These are phyloP conservation scores for Matsumyia berberina DNA, from an alignment of 2,888 invertebrate genomes.

Conservation along the genomic window DNA sequence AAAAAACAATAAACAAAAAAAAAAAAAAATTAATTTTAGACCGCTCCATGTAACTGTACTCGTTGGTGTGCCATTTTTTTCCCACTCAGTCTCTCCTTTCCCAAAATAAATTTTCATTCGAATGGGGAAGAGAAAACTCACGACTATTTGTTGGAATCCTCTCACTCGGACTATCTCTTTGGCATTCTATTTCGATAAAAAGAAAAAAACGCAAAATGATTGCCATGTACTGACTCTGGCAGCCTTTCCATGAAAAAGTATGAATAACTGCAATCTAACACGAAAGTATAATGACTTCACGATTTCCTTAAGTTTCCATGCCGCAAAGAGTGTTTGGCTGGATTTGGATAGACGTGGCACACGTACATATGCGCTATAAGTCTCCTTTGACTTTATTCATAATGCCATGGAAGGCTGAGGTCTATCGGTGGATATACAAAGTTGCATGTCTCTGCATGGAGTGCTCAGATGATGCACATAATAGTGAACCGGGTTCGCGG, in stretches of 20 bases:
- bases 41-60: conserved; percentile 22
- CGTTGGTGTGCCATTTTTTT: conserved; percentile 45
- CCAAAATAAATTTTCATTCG: conserved; percentile 51
- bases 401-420: conserved; percentile 6
- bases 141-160: conserved; percentile 30
- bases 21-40: conserved; percentile 40
- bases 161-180: conserved; percentile 44
- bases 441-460: conserved; percentile 1
- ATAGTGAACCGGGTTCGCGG: conserved; percentile 6
- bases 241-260: conserved; percentile 31
- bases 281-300: conserved; percentile 64
- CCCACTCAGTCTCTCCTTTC: conserved; percentile 21
- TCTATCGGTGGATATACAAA: not conserved
- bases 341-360: not conserved
- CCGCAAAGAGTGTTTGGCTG: not conserved
- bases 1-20: conserved; percentile 15
- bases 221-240: too few species aligned
- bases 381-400: conserved; percentile 9
- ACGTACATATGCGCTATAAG: conserved; percentile 10
- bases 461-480: not conserved
- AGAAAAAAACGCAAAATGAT: conserved; percentile 35
- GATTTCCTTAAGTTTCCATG: conserved; percentile 27
- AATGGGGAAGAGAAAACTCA: conserved; percentile 21
- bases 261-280: conserved; percentile 54
- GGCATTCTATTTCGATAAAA: conserved; percentile 22